Base-by-base conservation (phyloP, 2,113 vertebrate genomes). In the Anthoscopus minutus region DNA sequence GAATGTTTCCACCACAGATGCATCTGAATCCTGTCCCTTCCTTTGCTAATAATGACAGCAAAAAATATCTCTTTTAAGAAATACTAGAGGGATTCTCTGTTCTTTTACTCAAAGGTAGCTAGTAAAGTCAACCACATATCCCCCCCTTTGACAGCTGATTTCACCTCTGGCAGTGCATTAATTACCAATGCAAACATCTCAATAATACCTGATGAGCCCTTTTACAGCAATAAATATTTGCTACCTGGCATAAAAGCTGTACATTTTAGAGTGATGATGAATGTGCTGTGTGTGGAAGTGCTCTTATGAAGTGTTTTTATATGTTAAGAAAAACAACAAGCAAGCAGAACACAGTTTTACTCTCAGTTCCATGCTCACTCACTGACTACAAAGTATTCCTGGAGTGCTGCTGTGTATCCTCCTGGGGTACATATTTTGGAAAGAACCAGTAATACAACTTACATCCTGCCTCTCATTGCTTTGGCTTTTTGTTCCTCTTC, bases 381-480 rank as follows among this genome's bases (percentile, higher is more conserved):
- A 45, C 18, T 81, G 61, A 78, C 62, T 66, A 56, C 30, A 58
- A 53, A 33, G 18, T 50, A 69, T 40, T 77, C 12, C 47, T 66
- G 54, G 19, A 76, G 44, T 14, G 57, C 31, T 69, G 66, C 42
- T 77, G 18, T 6, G 15, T 22, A 53, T 25, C 57, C 50, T 86
- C 25, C 14, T 50, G 17, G 45, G 23, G 42, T 35, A 27, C 27
- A 1, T 21, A 57, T 44, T 71, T 87, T 58, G 53, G 72, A 92
- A 87, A 61, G 56, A 89, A 77, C 6, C 30, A 76, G 30, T n/a
- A 62, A 65, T 18, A 83, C 9, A 72, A 98, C 99, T 99, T 98
- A 99, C 99, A 99, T 99, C 62, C 99, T 98, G 91, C 99, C 99
- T 89, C 99, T 98, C 96, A 99, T 98, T n/a, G 99, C 99, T 97